These are phyloP conservation scores for Pentalonia nigronervosa DNA, from an alignment of 1,140 invertebrate genomes.

Conservation along the genomic window DNA sequence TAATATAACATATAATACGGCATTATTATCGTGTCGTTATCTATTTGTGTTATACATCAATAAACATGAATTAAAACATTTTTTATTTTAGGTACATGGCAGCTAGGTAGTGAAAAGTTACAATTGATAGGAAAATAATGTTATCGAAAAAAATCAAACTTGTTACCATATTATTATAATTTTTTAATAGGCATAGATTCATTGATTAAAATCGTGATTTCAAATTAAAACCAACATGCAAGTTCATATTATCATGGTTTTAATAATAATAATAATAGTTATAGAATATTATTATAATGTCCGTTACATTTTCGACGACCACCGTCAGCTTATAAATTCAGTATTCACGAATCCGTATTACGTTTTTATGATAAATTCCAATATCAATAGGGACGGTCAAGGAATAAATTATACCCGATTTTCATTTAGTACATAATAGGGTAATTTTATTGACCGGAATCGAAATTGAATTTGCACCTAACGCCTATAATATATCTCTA, in stretches of 20 bases:
- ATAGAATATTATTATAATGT: neutral
- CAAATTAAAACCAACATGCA: neutral
- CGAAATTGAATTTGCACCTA: conserved; percentile 31
- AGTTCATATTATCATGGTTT: neutral
- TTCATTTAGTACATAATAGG: conserved; percentile 13
- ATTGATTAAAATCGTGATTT: neutral
- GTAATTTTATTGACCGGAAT: conserved; percentile 27
- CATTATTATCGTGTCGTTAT: neutral
- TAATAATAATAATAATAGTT: neutral
- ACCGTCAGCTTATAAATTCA: neutral
- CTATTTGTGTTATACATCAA: neutral
- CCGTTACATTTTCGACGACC: neutral
- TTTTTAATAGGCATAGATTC: neutral
- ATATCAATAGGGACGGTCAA: neutral
- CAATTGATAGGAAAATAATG: neutral
- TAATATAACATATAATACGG: neutral
- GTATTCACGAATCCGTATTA: neutral
- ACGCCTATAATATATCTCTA: neutral
- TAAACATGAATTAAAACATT: neutral
- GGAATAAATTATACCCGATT: conserved; percentile 36
- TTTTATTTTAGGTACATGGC: neutral
- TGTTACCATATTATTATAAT: conserved; percentile 3
- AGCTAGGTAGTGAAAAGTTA: neutral
- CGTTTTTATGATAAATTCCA: conserved; percentile 34
- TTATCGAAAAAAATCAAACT: neutral